A percentile compares a stretch with the other conserved stretches of the same genome.
These are phyloP conservation scores for Mormyrus lacerda DNA, from an alignment of 2,113 vertebrate species.

Conservation along the genomic window DNA sequence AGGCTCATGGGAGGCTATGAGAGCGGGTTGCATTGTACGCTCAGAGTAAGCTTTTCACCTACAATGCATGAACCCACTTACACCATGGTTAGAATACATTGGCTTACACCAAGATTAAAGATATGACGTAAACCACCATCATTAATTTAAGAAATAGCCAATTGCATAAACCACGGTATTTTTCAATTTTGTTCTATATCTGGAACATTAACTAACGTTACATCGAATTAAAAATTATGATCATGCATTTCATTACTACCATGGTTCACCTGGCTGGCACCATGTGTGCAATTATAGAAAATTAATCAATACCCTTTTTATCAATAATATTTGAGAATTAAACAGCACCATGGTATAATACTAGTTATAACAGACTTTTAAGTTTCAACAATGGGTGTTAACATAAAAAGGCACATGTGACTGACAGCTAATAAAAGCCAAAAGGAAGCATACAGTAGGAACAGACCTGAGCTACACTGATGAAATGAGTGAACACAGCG, in stretches of 20 bases:
- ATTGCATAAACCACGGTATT: too few species aligned
- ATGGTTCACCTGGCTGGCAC: too few species aligned
- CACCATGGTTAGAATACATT: not conserved
- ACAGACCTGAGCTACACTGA: conserved; percentile 77
- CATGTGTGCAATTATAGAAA: too few species aligned
- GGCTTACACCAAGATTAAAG: not conserved
- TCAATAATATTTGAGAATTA: too few species aligned
- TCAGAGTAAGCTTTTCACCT: not conserved
- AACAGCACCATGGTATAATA: too few species aligned
- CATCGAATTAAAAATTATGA: too few species aligned
- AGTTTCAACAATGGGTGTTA: not conserved
- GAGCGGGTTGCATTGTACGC: not conserved
- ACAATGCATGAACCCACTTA: not conserved
- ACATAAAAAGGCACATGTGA: not conserved
- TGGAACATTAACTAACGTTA: too few species aligned
- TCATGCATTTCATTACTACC: too few species aligned
- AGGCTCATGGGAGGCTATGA: not conserved
- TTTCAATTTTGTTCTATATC: too few species aligned
- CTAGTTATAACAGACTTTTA: not conserved
- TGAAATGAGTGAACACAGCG: conserved; percentile 75
- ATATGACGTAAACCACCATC: too few species aligned
- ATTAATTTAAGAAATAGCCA: too few species aligned
- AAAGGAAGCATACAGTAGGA: not conserved
- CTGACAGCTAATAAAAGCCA: not conserved
- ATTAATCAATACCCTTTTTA: too few species aligned